Evolutionary conservation across 1,140 invertebrate genomes (phyloP).

Genomic region (Drosophila truncata): DNA sequence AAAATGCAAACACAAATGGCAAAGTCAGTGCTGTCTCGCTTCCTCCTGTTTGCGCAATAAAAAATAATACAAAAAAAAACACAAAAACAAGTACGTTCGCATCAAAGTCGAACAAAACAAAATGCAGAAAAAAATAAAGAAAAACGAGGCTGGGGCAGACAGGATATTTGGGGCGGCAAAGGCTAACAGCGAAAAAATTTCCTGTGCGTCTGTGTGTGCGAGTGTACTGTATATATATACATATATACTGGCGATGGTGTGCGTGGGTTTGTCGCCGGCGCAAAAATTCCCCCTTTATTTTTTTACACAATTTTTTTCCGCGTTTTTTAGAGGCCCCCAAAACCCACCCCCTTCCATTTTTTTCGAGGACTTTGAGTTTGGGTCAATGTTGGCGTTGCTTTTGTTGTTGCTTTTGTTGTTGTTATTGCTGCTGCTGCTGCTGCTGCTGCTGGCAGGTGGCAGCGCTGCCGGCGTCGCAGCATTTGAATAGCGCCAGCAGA

Average conservation of each 20-base stretch:
- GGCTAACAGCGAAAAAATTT: slow-evolving; percentile 77
- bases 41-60: slow-evolving; percentile 17
- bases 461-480: slow-evolving; percentile 65
- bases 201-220: slow-evolving; percentile 53
- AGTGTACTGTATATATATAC: slow-evolving; percentile 29
- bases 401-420: slow-evolving; percentile 13
- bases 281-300: slow-evolving; percentile 80
- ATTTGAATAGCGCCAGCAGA: slow-evolving; percentile 78
- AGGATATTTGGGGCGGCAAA: slow-evolving; percentile 72
- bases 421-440: slow-evolving; percentile 38
- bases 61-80: slow-evolving; percentile 25
- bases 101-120: slow-evolving; percentile 80
- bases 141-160: slow-evolving; percentile 27
- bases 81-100: slow-evolving; percentile 46
- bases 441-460: slow-evolving; percentile 73
- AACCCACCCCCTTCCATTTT: slow-evolving; percentile 18
- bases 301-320: slow-evolving; percentile 80
- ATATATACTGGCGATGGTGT: slow-evolving; percentile 27
- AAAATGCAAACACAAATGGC: slow-evolving; percentile 33
- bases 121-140: slow-evolving; percentile 63
- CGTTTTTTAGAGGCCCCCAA: slow-evolving; percentile 75
- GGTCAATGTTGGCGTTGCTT: slow-evolving; percentile 75
- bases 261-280: slow-evolving; percentile 71
- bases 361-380: slow-evolving; percentile 64
- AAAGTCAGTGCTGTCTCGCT: slow-evolving; percentile 49